Percentiles rank a stretch among this genome's conserved stretches.
Conservation (phyloP, 1,140 invertebrate species). For the Drosophila obscura region DNA sequence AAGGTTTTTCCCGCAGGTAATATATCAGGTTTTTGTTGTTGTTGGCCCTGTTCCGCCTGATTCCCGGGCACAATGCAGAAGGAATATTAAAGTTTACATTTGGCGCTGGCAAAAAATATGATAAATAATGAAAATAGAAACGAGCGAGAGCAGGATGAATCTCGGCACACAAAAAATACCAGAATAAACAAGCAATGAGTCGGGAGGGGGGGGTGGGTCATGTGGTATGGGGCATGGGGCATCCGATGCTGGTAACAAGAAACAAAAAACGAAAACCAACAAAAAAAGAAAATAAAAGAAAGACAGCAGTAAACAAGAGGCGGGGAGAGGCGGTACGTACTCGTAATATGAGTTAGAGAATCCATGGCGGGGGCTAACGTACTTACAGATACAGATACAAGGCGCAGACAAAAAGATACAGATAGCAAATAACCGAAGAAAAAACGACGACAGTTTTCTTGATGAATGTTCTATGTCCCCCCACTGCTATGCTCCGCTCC, state of each 20-base stretch:
- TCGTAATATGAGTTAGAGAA: slow-evolving; percentile 69
- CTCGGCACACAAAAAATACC: slow-evolving; percentile 38
- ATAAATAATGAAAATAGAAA: slow-evolving; percentile 61
- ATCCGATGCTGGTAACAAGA: slow-evolving; percentile 37
- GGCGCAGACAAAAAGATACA: slow-evolving; percentile 34
- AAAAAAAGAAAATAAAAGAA: slow-evolving; percentile 35
- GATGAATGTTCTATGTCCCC: slow-evolving; percentile 73
- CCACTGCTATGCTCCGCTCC: neutral
- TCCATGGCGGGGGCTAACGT: slow-evolving; percentile 64
- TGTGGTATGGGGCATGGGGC: neutral
- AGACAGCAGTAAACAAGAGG: no score
- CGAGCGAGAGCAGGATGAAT: slow-evolving; percentile 23
- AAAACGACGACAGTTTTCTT: slow-evolving; percentile 81
- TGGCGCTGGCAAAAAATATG: slow-evolving; percentile 52
- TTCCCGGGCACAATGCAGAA: slow-evolving; percentile 14
- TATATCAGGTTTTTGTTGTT: slow-evolving; percentile 11
- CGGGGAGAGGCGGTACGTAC: neutral
- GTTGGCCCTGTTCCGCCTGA: slow-evolving; percentile 6
- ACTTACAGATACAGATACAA: slow-evolving; percentile 53
- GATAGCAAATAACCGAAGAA: slow-evolving; percentile 41
- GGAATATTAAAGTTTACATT: slow-evolving; percentile 67
- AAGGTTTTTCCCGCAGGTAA: slow-evolving; percentile 6
- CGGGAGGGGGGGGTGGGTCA: neutral
- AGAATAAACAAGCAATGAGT: slow-evolving; percentile 49
- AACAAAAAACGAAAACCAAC: slow-evolving; percentile 30